Evolutionary conservation across 1,140 invertebrate genomes (phyloP).

Genomic region (Brachionus rubens): DNA sequence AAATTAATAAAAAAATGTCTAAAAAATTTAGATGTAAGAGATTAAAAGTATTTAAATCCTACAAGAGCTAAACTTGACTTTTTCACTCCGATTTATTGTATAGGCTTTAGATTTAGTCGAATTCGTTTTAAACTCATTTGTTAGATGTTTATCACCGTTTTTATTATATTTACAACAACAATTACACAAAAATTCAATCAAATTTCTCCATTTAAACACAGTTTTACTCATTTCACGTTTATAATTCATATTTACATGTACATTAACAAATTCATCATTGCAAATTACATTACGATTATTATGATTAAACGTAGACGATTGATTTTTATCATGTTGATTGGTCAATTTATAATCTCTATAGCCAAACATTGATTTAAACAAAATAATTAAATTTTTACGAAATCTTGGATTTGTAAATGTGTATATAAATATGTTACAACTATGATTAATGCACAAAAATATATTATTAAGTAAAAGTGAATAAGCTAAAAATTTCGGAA

Average conservation of each 20-base stretch:
- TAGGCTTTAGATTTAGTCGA: too few species aligned
- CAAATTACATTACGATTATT: background rate
- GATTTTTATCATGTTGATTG: background rate
- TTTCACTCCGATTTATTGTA: too few species aligned
- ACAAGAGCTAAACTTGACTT: too few species aligned
- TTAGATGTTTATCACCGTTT: too few species aligned
- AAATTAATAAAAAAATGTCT: too few species aligned
- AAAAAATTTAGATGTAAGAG: too few species aligned
- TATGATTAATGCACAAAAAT: slow-evolving; percentile 36
- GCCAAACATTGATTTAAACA: background rate
- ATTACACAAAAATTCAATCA: background rate
- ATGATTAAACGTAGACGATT: background rate
- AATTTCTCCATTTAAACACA: background rate
- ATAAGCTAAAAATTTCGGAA: slow-evolving; percentile 45
- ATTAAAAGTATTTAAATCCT: too few species aligned
- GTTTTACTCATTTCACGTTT: background rate
- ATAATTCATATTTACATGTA: background rate
- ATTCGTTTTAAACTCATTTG: too few species aligned
- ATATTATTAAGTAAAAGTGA: slow-evolving; percentile 38
- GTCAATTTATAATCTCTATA: background rate
- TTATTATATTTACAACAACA: slow-evolving; percentile 35
- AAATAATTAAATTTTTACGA: background rate
- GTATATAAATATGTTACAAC: slow-evolving; percentile 40
- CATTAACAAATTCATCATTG: background rate
- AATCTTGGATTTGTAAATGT: slow-evolving; percentile 43